Base-by-base conservation (phyloP, 53 echinoderm and acorn worm species). In the Luidia sarsii region DNA sequence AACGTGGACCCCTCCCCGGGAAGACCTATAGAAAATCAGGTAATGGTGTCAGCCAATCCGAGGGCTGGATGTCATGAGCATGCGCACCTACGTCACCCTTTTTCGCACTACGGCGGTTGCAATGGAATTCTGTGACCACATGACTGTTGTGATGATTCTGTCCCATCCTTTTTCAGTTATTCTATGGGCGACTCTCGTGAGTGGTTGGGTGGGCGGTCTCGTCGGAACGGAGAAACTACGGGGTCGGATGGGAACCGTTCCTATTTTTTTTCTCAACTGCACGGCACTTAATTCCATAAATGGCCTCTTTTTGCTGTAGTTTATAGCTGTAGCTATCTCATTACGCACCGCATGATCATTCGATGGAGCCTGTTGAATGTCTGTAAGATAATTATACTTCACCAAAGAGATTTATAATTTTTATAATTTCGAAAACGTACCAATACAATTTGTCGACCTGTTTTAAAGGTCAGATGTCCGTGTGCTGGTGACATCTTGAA, bases 341-440 rank as follows among this genome's bases (percentile, higher is more conserved):
- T 72, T 53, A 34, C 27, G 72, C 72, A 72, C 72, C 39, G 72
- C 72, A 72, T 55, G 72, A 37, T 37, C 72, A 72, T 72, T 46
- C 25, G 19, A 43, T 28, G 3, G 3, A 39, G 30, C 23, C 57
- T 27, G 27, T 57, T 27, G 57, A 27, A 7, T 41, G 41, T 41
- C 41, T 41, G 41, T 11, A n/a, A n/a, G n/a, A n/a, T n/a, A n/a
- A n/a, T n/a, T n/a, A n/a, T n/a, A n/a, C n/a, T n/a, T n/a, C n/a
- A n/a, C n/a, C n/a, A n/a, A n/a, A n/a, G n/a, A n/a, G n/a, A n/a
- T n/a, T n/a, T n/a, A n/a, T n/a, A n/a, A n/a, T n/a, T n/a, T n/a
- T n/a, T n/a, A n/a, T n/a, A n/a, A n/a, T n/a, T n/a, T n/a, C n/a
- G n/a, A n/a, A n/a, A n/a, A n/a, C n/a, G n/a, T n/a, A n/a, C n/a